Conservation (phyloP, 2,888 invertebrate species). For the Drosophila melanosoma region DNA sequence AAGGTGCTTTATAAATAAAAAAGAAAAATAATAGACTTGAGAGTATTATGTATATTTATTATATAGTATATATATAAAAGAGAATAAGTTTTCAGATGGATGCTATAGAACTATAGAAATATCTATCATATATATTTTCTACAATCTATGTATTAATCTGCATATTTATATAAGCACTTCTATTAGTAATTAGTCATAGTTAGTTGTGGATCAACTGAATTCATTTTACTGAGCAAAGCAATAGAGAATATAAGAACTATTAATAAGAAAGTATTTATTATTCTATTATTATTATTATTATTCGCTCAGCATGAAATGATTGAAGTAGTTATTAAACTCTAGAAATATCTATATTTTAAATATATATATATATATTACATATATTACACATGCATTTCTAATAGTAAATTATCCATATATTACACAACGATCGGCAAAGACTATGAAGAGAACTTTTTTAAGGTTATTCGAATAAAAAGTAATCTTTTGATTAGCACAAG, state of each 20-base stretch:
- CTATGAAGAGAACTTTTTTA: neutral
- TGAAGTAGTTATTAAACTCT: neutral
- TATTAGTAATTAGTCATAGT: neutral
- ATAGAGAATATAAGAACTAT: too few relatives aligned
- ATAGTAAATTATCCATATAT: neutral
- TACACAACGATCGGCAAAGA: neutral
- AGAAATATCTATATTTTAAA: neutral
- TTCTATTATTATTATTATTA: too few relatives aligned
- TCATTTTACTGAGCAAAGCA: too few relatives aligned
- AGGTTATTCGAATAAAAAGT: neutral
- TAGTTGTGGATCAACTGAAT: neutral
- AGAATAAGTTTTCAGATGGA: neutral
- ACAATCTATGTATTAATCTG: neutral
- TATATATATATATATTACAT: too few relatives aligned
- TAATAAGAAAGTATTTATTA: too few relatives aligned
- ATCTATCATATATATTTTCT: neutral
- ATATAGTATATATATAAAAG: neutral
- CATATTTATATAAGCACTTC: neutral
- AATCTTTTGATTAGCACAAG: neutral
- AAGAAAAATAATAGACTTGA: neutral
- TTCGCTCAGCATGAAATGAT: neutral
- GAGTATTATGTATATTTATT: neutral
- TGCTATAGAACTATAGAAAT: neutral
- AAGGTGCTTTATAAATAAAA: neutral
- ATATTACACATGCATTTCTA: too few relatives aligned